Conservation (phyloP, 1,140 invertebrate genomes). For the Phthorimaea operculella region DNA sequence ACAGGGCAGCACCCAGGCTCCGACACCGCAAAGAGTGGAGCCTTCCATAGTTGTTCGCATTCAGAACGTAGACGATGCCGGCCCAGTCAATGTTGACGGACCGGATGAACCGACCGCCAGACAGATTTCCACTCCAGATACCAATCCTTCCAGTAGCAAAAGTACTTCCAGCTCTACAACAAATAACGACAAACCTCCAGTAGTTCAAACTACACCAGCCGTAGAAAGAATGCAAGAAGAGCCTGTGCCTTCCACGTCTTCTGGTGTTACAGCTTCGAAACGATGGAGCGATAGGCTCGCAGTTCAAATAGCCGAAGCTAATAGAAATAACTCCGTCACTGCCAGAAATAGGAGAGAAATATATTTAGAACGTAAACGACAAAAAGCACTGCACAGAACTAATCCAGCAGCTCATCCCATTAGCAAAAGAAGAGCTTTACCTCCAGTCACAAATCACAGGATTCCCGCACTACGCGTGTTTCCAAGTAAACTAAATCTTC, state of each 20-base stretch:
- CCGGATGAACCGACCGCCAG: conserved; percentile 32
- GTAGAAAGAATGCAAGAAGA: neutral
- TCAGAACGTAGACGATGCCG: conserved; percentile 47
- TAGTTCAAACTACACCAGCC: neutral
- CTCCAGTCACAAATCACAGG: conserved; percentile 43
- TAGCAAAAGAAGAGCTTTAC: conserved; percentile 39
- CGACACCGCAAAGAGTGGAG: conserved; percentile 29
- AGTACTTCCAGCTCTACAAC: neutral
- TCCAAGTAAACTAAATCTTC: conserved; percentile 21
- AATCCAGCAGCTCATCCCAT: conserved; percentile 56
- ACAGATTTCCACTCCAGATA: conserved; percentile 8
- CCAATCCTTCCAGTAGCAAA: neutral
- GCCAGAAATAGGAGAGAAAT: conserved; percentile 50
- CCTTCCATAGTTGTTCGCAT: conserved; percentile 44
- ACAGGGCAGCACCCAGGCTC: conserved; percentile 23
- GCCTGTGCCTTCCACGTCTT: conserved; percentile 9
- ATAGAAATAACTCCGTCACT: conserved; percentile 56
- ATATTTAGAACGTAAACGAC: conserved; percentile 48
- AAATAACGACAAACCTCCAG: neutral
- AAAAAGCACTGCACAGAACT: conserved; percentile 54
- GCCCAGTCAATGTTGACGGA: conserved; percentile 48
- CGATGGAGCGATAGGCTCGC: conserved; percentile 56
- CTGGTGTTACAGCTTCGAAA: conserved; percentile 17
- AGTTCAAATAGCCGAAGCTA: conserved; percentile 58
- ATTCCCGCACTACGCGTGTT: conserved; percentile 45